phyloP scores from a whole-genome alignment of 2,888 invertebrate genomes.

The Synanthedon andrenaeformis region DNA sequence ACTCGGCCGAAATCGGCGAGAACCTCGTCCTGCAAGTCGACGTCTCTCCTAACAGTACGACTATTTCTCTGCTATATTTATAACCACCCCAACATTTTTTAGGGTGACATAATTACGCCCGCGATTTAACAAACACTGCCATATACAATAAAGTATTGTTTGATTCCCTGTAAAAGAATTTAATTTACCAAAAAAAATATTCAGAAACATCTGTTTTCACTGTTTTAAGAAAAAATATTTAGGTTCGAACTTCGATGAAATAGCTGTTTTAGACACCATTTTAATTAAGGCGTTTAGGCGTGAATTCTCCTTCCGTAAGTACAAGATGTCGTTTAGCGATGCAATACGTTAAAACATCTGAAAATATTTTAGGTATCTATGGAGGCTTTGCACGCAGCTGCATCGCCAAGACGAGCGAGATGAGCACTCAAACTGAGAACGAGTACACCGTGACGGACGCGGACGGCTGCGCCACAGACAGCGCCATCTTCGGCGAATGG shows the following conservation, averaged over 20 bases:
- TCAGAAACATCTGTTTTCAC: too few relatives aligned
- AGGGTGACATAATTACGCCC: background rate
- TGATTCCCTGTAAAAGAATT: too few relatives aligned
- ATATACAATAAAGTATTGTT: background rate
- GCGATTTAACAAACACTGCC: background rate
- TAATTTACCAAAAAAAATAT: too few relatives aligned
- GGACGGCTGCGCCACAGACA: constrained; percentile 93
- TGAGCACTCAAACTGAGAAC: constrained; percentile 80
- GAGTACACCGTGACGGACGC: constrained; percentile 94
- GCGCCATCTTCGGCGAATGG: constrained; percentile 94
- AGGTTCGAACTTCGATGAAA: too few relatives aligned
- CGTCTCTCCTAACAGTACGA: constrained; percentile 80
- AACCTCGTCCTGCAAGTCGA: constrained; percentile 88
- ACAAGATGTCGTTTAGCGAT: too few relatives aligned
- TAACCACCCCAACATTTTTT: background rate
- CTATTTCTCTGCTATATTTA: constrained; percentile 5
- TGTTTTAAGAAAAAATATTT: too few relatives aligned
- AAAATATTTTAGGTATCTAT: constrained; percentile 77
- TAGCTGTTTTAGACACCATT: too few relatives aligned
- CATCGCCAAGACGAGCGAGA: constrained; percentile 92
- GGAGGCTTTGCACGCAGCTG: constrained; percentile 95
- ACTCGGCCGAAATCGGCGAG: constrained; percentile 92
- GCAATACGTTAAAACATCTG: too few relatives aligned
- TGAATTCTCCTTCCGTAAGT: too few relatives aligned
- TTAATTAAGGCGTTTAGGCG: too few relatives aligned